Conservation (phyloP, 2,888 invertebrate species). For the Xylota segnis region DNA sequence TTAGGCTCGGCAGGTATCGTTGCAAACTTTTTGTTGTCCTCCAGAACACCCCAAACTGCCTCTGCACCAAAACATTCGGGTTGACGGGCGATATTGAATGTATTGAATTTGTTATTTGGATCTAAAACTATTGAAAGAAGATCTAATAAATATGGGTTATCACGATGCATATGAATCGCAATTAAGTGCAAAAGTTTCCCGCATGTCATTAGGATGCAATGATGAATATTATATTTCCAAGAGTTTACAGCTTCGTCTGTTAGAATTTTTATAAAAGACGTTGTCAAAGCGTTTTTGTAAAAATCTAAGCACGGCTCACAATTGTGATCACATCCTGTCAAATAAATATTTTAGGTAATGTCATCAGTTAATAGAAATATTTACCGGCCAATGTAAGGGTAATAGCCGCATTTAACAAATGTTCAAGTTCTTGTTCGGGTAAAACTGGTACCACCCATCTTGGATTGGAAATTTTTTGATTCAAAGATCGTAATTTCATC, state of each 20-base stretch:
- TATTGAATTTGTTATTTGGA: conserved; percentile 95
- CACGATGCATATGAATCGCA: conserved; percentile 94
- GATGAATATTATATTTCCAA: conserved; percentile 98
- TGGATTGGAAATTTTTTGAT: conserved; percentile 98
- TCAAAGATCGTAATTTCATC: conserved; percentile 93
- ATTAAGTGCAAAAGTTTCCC: conserved; percentile 96
- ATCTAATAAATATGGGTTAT: conserved; percentile 96
- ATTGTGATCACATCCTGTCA: conserved; percentile 92
- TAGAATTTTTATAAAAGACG: conserved; percentile 97
- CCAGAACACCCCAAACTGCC: conserved; percentile 86
- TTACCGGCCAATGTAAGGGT: conserved; percentile 93
- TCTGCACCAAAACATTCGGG: conserved; percentile 83
- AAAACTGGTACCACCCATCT: conserved; percentile 99
- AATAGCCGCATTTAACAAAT: conserved; percentile 94
- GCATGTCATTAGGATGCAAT: conserved; percentile 97
- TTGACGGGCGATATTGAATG: conserved; percentile 83
- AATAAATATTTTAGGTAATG: conserved; percentile 3
- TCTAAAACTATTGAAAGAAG: conserved; percentile 96
- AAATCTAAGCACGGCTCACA: conserved; percentile 97
- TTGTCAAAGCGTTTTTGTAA: conserved; percentile 96
- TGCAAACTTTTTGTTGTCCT: conserved; percentile 88
- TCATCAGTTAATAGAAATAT: conserved; percentile 48
- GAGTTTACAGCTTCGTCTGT: conserved; percentile 99
- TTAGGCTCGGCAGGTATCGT: conserved; percentile 90
- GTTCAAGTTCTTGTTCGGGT: conserved; percentile 97